Conservation (phyloP, 1,140 invertebrate genomes). For the Bombus ignitus region DNA sequence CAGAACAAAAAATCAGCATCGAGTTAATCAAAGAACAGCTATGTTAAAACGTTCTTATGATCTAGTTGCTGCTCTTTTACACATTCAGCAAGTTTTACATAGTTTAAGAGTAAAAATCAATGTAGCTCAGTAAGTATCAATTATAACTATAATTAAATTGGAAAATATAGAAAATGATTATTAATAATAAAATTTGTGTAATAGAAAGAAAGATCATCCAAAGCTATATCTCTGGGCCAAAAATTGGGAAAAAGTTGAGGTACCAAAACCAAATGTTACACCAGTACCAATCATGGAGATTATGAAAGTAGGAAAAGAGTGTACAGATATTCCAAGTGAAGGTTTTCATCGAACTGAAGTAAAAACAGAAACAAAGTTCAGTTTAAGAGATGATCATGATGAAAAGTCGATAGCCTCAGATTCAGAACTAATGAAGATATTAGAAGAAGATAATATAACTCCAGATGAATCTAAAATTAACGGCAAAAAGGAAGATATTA, state of each 20-base stretch:
- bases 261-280: slow-evolving; percentile 71
- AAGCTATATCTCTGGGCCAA: slow-evolving; percentile 94
- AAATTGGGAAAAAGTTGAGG: slow-evolving; percentile 87
- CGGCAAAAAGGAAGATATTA: slow-evolving; percentile 68
- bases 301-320: slow-evolving; percentile 60
- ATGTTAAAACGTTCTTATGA: slow-evolving; percentile 88
- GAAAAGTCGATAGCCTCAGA: slow-evolving; percentile 79
- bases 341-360: slow-evolving; percentile 55
- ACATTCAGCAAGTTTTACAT: slow-evolving; percentile 87
- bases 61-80: slow-evolving; percentile 87
- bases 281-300: slow-evolving; percentile 77
- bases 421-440: slow-evolving; percentile 80
- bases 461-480: slow-evolving; percentile 72
- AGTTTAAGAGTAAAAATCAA: slow-evolving; percentile 89
- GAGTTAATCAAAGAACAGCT: slow-evolving; percentile 78
- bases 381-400: slow-evolving; percentile 71
- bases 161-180: background rate
- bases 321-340: slow-evolving; percentile 53
- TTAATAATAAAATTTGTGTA: slow-evolving; percentile 55
- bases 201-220: slow-evolving; percentile 89
- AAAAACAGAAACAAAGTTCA: slow-evolving; percentile 66
- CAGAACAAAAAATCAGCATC: slow-evolving; percentile 77
- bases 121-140: slow-evolving; percentile 87
- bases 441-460: slow-evolving; percentile 79
- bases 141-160: background rate